Evolutionary conservation across 2,797 vertebrate genomes (phyloP).

Genomic region (Parauchenoglanis punctatus): DNA sequence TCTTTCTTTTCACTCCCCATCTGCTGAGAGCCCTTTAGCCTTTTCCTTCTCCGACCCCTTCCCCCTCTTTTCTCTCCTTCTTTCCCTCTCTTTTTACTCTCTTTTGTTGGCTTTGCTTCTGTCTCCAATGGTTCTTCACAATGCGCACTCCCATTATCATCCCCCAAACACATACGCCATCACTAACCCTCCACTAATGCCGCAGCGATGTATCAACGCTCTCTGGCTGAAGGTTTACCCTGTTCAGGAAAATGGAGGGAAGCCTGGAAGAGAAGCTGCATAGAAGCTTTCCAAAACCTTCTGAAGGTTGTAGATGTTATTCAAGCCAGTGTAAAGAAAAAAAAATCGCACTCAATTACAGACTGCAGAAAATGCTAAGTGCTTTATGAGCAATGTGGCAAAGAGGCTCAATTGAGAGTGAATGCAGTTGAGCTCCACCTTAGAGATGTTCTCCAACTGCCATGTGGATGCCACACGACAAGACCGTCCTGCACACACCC

Average conservation of each 20-base stretch:
- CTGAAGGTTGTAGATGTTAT: not conserved
- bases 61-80: constrained; percentile 44
- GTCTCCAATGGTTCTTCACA: constrained; percentile 38
- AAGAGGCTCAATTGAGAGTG: not conserved
- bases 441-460: not conserved
- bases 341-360: not conserved
- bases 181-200: constrained; percentile 16
- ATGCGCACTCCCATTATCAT: constrained; percentile 40
- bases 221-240: not conserved
- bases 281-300: not conserved
- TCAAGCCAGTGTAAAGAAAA: not conserved
- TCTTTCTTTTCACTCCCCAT: constrained; percentile 60
- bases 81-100: constrained; percentile 47
- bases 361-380: constrained; percentile 20
- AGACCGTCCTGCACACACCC: not conserved
- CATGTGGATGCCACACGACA: constrained; percentile 22
- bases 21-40: constrained; percentile 57
- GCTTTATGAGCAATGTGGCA: constrained; percentile 13
- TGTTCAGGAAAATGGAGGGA: not conserved
- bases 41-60: constrained; percentile 44
- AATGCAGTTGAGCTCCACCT: constrained; percentile 11
- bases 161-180: constrained; percentile 15
- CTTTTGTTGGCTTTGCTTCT: constrained; percentile 51
- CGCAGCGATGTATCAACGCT: not conserved
- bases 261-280: not conserved